A percentile compares a stretch with the other conserved stretches of the same genome.
Evolutionary conservation across 2,888 invertebrate genomes (phyloP).

Genomic region (Papilio gigon): DNA sequence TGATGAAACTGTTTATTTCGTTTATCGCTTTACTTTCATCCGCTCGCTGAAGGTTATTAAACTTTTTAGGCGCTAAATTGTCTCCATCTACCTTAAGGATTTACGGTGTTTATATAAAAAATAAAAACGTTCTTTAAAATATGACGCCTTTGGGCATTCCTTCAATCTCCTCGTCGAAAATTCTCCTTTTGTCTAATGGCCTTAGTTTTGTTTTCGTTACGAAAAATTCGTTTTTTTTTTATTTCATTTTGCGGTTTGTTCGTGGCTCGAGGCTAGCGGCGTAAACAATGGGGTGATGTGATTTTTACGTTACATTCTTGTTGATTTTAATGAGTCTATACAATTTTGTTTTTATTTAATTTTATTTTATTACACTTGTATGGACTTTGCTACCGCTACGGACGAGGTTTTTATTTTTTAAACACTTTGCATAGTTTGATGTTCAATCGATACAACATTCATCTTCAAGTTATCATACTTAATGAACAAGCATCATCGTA

Average conservation of each 20-base stretch:
- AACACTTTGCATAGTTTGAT: neutral
- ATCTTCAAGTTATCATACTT: too few species aligned
- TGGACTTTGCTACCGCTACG: neutral
- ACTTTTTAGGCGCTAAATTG: constrained; percentile 38
- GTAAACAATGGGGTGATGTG: constrained; percentile 16
- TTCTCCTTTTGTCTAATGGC: constrained; percentile 31
- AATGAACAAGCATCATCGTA: too few species aligned
- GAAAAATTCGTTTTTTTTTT: constrained; percentile 19
- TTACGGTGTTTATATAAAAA: constrained; percentile 35
- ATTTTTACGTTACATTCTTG: constrained; percentile 23
- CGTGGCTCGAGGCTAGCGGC: neutral
- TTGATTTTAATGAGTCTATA: constrained; percentile 9
- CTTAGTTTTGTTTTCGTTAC: constrained; percentile 30
- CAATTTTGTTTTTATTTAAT: neutral
- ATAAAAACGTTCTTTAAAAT: constrained; percentile 33
- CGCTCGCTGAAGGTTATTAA: constrained; percentile 34
- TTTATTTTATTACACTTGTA: neutral
- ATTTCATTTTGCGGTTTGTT: constrained; percentile 16
- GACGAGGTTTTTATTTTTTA: neutral
- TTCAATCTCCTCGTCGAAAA: constrained; percentile 32
- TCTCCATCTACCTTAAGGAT: constrained; percentile 26
- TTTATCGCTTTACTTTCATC: constrained; percentile 30
- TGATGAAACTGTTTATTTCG: constrained; percentile 28
- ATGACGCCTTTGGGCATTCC: constrained; percentile 37
- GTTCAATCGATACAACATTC: too few species aligned